phyloP scores from a whole-genome alignment of 2,797 vertebrate species.

The Semaprochilodus insignis region DNA sequence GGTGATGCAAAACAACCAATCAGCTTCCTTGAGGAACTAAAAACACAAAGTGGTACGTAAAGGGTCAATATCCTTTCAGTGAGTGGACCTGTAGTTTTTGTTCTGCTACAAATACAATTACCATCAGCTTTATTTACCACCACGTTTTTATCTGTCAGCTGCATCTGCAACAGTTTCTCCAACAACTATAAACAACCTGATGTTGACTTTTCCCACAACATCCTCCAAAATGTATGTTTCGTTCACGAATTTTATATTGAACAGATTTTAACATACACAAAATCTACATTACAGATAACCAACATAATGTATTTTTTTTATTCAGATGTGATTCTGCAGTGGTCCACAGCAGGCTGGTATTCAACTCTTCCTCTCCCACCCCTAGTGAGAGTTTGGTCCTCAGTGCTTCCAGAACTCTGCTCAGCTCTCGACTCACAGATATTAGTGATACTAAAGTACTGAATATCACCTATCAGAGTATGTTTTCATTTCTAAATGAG shows the following conservation, averaged over 20 bases:
- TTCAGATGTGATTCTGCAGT: neutral
- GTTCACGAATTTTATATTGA: neutral
- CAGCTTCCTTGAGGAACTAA: conserved; percentile 4
- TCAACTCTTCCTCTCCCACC: conserved; percentile 24
- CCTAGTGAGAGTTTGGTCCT: conserved; percentile 33
- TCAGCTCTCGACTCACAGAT: neutral
- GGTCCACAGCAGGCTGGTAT: conserved; percentile 13
- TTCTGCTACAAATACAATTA: neutral
- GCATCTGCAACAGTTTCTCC: neutral
- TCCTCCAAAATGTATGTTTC: conserved; percentile 8
- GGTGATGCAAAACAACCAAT: conserved; percentile 1
- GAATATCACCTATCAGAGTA: neutral
- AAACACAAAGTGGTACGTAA: neutral
- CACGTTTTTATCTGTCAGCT: neutral
- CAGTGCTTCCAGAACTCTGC: conserved; percentile 4
- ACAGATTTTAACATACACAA: too few species aligned
- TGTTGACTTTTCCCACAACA: neutral
- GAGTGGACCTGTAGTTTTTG: too few species aligned
- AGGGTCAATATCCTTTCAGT: neutral
- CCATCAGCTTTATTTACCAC: neutral
- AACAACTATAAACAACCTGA: neutral
- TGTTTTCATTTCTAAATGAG: neutral
- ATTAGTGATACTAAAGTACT: neutral
- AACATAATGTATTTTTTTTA: neutral
- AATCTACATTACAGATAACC: too few species aligned